Percentiles rank a stretch among this genome's conserved stretches.
Evolutionary conservation across 2,888 invertebrate genomes (phyloP).

Genomic region (Bugula neritina): DNA sequence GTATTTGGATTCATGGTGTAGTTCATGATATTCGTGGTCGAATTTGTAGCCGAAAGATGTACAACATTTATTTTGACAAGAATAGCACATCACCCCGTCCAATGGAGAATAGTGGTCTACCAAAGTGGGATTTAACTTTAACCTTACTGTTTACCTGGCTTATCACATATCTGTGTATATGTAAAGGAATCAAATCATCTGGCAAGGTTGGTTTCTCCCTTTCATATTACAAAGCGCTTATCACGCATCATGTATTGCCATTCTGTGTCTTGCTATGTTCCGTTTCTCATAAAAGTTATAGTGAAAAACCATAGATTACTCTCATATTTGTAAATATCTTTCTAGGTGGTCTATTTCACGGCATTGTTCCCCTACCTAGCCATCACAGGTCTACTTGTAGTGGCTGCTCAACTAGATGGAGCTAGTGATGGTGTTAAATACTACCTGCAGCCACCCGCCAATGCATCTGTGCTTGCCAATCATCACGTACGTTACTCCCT

Average conservation of each 20-base stretch:
- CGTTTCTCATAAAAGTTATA: too few species aligned
- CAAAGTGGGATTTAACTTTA: conserved; percentile 26
- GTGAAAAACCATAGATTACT: too few species aligned
- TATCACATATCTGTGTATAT: conserved; percentile 20
- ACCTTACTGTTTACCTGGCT: conserved; percentile 19
- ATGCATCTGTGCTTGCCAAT: neutral
- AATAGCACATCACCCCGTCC: neutral
- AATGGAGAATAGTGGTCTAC: conserved; percentile 11
- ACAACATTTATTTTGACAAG: conserved; percentile 44
- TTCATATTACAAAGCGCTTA: too few species aligned
- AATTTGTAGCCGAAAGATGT: conserved; percentile 51
- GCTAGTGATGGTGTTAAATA: conserved; percentile 8
- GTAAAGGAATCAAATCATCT: conserved; percentile 26
- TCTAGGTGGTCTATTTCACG: conserved; percentile 32
- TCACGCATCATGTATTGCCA: too few species aligned
- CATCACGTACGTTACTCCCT: neutral
- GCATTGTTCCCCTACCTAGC: conserved; percentile 39
- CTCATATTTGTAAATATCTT: too few species aligned
- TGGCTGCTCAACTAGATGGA: conserved; percentile 15
- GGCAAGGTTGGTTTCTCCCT: conserved; percentile 38
- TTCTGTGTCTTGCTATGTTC: too few species aligned
- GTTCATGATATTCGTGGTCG: too few species aligned
- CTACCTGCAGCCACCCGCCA: conserved; percentile 11
- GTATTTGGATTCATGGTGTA: too few species aligned
- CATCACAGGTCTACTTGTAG: conserved; percentile 29